These are phyloP conservation scores for Tautogolabrus adspersus DNA, from an alignment of 2,113 vertebrate species.

Conservation along the genomic window DNA sequence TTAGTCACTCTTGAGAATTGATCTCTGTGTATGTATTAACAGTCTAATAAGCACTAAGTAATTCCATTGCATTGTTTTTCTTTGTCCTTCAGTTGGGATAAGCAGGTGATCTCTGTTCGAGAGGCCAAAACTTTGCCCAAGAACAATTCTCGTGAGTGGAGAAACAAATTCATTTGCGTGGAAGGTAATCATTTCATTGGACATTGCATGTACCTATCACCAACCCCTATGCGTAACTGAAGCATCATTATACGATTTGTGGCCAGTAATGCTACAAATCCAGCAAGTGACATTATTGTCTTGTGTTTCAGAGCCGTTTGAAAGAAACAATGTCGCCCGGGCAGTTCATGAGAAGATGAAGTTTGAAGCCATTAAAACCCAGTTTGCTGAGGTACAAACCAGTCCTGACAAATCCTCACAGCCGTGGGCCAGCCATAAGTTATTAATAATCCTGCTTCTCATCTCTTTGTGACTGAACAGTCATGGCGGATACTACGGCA, in stretches of 20 bases:
- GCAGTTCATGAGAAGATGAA: constrained; percentile 94
- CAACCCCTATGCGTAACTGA: not conserved
- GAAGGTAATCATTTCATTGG: constrained; percentile 87
- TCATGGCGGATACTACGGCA: constrained; percentile 84
- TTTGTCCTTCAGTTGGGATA: constrained; percentile 87
- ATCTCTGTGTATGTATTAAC: constrained; percentile 9
- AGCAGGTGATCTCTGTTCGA: constrained; percentile 91
- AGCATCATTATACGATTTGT: not conserved
- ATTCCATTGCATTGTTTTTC: not conserved
- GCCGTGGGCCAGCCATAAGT: not conserved
- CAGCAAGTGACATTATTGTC: constrained; percentile 15
- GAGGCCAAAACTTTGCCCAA: constrained; percentile 90
- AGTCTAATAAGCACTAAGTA: not conserved
- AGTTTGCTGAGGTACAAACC: constrained; percentile 88
- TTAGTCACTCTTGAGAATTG: not conserved
- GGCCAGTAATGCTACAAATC: not conserved
- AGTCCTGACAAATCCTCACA: not conserved
- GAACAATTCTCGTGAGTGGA: constrained; percentile 88
- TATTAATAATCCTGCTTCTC: constrained; percentile 37
- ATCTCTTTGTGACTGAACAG: constrained; percentile 77
- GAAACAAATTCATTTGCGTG: constrained; percentile 94
- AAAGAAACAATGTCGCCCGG: constrained; percentile 94
- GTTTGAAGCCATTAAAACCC: constrained; percentile 89
- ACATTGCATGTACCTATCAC: not conserved
- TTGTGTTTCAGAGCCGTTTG: constrained; percentile 93